Evolutionary conservation across 2,888 invertebrate genomes (phyloP).

Genomic region (Microdon myrmicae): DNA sequence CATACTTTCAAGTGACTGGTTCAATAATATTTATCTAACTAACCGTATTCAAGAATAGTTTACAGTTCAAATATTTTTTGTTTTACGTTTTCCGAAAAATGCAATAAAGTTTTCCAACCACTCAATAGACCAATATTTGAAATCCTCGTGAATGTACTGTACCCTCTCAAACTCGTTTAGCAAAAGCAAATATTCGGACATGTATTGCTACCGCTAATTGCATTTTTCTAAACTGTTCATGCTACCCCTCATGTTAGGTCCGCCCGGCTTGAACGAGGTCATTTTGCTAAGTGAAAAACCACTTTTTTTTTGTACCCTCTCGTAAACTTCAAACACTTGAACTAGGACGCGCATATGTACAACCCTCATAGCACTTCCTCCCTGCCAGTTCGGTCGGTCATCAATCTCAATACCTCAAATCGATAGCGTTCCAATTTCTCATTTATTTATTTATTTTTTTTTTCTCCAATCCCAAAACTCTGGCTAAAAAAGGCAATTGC

Average conservation of each 20-base stretch:
- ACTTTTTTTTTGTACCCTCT: too few species aligned
- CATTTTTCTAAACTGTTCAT: constrained; percentile 31
- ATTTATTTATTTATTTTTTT: too few species aligned
- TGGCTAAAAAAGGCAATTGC: too few species aligned
- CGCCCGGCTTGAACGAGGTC: constrained; percentile 35
- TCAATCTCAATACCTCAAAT: constrained; percentile 50
- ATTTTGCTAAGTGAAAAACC: constrained; percentile 37
- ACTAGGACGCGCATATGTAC: constrained; percentile 17
- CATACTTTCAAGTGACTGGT: too few species aligned
- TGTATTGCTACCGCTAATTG: constrained; percentile 24
- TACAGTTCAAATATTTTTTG: too few species aligned
- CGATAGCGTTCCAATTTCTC: constrained; percentile 48
- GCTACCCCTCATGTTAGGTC: constrained; percentile 1
- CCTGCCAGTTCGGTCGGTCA: too few species aligned
- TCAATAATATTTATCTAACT: too few species aligned
- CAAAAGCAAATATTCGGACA: constrained; percentile 15
- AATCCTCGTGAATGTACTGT: neutral
- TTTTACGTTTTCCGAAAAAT: too few species aligned
- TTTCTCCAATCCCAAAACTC: too few species aligned
- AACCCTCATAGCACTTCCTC: constrained; percentile 3
- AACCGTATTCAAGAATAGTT: too few species aligned
- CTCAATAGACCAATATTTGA: constrained; percentile 3
- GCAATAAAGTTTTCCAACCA: too few species aligned
- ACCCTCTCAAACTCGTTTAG: neutral
- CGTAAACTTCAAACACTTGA: constrained; percentile 33